Evolutionary conservation across 2,113 vertebrate species (phyloP), one percentile per base, ranked within the genome.

Genomic region (Pheucticus melanocephalus): DNA sequence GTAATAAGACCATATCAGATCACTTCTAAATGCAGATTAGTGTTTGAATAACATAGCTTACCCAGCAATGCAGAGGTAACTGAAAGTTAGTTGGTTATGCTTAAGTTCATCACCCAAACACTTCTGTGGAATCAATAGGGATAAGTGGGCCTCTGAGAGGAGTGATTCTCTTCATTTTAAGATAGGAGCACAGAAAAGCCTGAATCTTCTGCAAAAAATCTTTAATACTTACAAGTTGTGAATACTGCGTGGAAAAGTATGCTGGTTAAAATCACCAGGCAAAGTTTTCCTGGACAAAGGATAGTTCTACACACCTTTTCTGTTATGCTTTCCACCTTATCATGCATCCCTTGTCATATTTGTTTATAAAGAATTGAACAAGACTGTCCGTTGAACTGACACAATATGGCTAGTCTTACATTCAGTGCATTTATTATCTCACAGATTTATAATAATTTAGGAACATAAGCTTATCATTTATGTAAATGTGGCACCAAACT

Each of bases 331-430:
- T 79, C 73, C 54, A 54, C 12, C 10, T 59, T 77, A 48, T 35
- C 10, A 10, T 45, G 8, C 11, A n/a, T 3, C 37, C 12, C 11
- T 63, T 1, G 0, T 39, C 4, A 2, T 56, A 75, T 54, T 59
- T 70, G 1, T 42, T 88, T n/a, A 35, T 39, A 35, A 94, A 51
- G 69, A 24, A 27, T 15, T 82, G 6, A 15, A 47, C 2, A 15
- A 75, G 44, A 48, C 8, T 47, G 44, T 54, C 15, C 20, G 23
- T 12, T 56, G 13, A 9, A 48, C 9, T 72, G 19, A 85, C 9
- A 21, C 8, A 35, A 2, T n/a, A n/a, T 15, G 3, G 5, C 3
- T 59, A 9, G 39, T 66, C 21, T 75, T 63, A 10, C 2, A 60
- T 54, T 59, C 31, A 35, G 16, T 44, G 21, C 16, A 53, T 82